phyloP scores from a whole-genome alignment of 2,888 invertebrate genomes.

The Lepetodrilus schrolli region DNA sequence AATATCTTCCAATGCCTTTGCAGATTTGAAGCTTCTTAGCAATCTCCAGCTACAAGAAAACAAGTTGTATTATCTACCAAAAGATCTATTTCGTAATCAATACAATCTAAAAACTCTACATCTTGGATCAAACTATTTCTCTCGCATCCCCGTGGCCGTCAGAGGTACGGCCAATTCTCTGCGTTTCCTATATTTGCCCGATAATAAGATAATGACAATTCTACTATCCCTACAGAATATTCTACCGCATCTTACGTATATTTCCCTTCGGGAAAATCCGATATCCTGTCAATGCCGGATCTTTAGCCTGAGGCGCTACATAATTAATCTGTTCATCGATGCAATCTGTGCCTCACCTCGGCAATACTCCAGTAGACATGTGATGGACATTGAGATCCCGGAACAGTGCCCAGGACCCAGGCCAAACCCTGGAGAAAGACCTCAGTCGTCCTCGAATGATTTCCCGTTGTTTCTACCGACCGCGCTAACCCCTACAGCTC shows the following conservation, averaged over 20 bases:
- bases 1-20: constrained; percentile 29
- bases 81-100: constrained; percentile 24
- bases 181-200: not conserved
- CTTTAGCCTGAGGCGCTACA: constrained; percentile 15
- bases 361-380: not conserved
- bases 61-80: constrained; percentile 33
- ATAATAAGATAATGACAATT: constrained; percentile 8
- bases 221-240: constrained; percentile 30
- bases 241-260: constrained; percentile 28
- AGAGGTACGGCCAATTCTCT: constrained; percentile 16
- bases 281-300: constrained; percentile 39
- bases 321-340: constrained; percentile 25
- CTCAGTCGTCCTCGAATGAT: too few relatives aligned
- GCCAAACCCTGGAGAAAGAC: not conserved
- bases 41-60: constrained; percentile 32
- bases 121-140: constrained; percentile 34
- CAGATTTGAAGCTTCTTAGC: constrained; percentile 29
- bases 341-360: constrained; percentile 34
- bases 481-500: too few relatives aligned
- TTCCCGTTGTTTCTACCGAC: too few relatives aligned
- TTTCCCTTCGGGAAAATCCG: constrained; percentile 33
- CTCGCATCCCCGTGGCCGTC: constrained; percentile 31
- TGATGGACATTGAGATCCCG: not conserved
- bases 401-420: not conserved
- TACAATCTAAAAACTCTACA: constrained; percentile 28